Conservation (phyloP, 2,797 vertebrate genomes). For the Cirrhinus molitorella region DNA sequence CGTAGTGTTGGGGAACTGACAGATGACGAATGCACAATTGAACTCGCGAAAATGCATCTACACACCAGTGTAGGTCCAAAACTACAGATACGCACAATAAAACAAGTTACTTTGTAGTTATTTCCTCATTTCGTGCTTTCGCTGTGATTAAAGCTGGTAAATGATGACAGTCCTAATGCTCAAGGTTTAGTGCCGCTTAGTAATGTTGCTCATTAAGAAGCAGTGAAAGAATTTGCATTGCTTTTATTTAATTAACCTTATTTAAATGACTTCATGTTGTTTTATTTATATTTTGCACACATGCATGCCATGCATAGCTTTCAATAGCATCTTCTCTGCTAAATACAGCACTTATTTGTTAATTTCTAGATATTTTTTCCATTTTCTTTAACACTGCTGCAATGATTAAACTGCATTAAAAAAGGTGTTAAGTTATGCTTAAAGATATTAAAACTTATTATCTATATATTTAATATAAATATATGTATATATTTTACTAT, state of each 20-base stretch:
- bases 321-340: not conserved
- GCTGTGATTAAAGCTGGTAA: not conserved
- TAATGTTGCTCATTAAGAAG: not conserved
- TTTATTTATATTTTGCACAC: not conserved
- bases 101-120: not conserved
- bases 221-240: not conserved
- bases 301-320: not conserved
- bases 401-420: too few relatives aligned
- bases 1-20: not conserved
- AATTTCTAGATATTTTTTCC: not conserved
- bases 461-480: too few relatives aligned
- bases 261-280: not conserved
- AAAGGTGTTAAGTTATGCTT: not conserved
- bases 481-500: too few relatives aligned
- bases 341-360: not conserved
- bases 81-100: not conserved
- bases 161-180: not conserved
- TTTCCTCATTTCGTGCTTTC: not conserved
- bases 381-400: too few relatives aligned
- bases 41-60: not conserved
- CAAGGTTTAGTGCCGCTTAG: not conserved
- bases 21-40: not conserved
- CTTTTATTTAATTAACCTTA: not conserved
- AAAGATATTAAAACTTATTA: not conserved
- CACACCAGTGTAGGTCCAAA: not conserved